Evolutionary conservation across 2,888 invertebrate genomes (phyloP), one percentile per base, ranked within the genome.

Genomic region (Limnephilus marmoratus): DNA sequence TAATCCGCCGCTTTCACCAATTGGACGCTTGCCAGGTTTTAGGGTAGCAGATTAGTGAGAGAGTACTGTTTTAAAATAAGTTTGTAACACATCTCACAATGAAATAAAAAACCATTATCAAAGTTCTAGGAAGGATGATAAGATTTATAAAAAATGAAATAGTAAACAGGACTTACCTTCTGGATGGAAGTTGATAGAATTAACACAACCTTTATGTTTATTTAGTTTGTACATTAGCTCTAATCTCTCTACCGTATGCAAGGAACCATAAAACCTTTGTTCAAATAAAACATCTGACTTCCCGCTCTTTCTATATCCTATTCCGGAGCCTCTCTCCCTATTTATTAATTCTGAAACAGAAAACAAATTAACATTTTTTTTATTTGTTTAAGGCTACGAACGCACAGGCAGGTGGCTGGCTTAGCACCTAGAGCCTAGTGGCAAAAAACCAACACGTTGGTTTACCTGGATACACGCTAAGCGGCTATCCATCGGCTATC

Each of bases 141-240:
- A 68, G 53, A 68, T 68, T 68, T 18, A 68, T 24, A 24, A 68
- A 68, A 68, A 5, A 68, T 68, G 24, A 24, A 68, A n/a, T 24
- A 68, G 68, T 68, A 68, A 68, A 68, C 9, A 9, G 68, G 24
- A 24, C 68, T 87, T 81, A 95, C 98, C 98, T 95, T 97, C 96
- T 93, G 97, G 97, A 95, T 99, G 99, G 95, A 99, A 99, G 95
- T 98, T 98, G 91, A 99, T 97, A 93, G 98, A 97, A 96, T 99
- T 99, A 4, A 99, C 99, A 96, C 99, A 99, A 93, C 99, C 99
- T 94, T 96, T 96, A 95, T 99, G 99, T 94, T 97, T 97, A 93
- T 97, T 97, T 94, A 99, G 96, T 94, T 97, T 97, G 94, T 97
- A 97, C 95, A 98, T 97, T 87, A 98, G 96, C 94, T 98, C 97